These are phyloP conservation scores for Drosophila nebulosa DNA, from an alignment of 1,140 invertebrate species.

Conservation along the genomic window DNA sequence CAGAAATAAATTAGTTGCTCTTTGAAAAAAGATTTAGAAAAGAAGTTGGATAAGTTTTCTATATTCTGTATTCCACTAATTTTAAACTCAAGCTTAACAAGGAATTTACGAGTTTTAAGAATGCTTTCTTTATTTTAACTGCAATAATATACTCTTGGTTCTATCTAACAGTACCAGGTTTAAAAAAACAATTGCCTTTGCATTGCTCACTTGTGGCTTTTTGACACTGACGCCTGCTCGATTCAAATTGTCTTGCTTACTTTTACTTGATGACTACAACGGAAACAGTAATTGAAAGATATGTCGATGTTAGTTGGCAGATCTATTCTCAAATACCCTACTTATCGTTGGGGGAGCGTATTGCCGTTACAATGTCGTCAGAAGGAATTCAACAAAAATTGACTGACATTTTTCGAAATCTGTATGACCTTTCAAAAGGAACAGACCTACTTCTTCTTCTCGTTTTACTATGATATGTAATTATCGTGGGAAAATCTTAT, in stretches of 20 bases:
- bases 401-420: not conserved
- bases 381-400: not conserved
- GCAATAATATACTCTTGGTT: not conserved
- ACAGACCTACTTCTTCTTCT: too few species aligned
- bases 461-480: too few species aligned
- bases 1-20: too few species aligned
- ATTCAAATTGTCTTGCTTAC: constrained; percentile 39
- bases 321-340: constrained; percentile 18
- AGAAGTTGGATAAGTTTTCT: too few species aligned
- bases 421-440: too few species aligned
- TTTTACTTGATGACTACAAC: constrained; percentile 23
- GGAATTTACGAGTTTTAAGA: too few species aligned
- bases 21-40: too few species aligned
- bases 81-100: too few species aligned
- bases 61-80: too few species aligned
- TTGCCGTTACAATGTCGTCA: not conserved
- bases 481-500: too few species aligned
- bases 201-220: constrained; percentile 11
- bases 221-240: constrained; percentile 15
- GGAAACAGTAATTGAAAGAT: constrained; percentile 68
- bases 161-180: constrained; percentile 5
- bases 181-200: constrained; percentile 2
- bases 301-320: constrained; percentile 33
- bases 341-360: not conserved
- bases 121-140: too few species aligned